Evolutionary conservation across 2,113 vertebrate species (phyloP), one percentile per base, ranked within the genome.

Genomic region (Corythaeola cristata): DNA sequence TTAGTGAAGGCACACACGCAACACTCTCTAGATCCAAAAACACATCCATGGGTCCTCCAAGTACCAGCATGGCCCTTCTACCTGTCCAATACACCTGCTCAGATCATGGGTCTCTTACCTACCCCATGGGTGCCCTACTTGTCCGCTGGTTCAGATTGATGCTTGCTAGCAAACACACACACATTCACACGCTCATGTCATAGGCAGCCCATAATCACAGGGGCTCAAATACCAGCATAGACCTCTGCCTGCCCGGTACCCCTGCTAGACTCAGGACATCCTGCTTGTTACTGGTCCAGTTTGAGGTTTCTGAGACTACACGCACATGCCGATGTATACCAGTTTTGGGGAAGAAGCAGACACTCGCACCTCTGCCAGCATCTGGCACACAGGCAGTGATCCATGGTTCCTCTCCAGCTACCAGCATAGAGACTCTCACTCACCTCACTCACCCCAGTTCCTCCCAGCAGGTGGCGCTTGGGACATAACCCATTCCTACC

Each of bases 311-410:
- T 62, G 35, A 35, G 55, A 33, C 8, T 35, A 22, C 35, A 30
- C 7, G 5, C 32, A 22, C 11, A 8, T 4, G 6, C 22, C 2
- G 0, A 37, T 0, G 4, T 11, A 35, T 2, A 50, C 11, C 22
- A 27, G 8, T 6, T 58, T 67, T 62, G 26, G 11, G 7, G 8
- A 47, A 71, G 16, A 27, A 33, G 24, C 18, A 58, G 41, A 37
- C 17, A 35, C 5, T 66, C 9, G 3, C 35, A 50, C 0, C 0
- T 32, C 10, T 1, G 1, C 33, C 32, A 67, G 8, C 28, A 23
- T 45, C 33, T 2, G 1, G 9, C 21, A 23, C 14, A 5, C 0
- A 2, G 45, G 13, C 52, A 52, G 68, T 74, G n/a, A 55, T 9
- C 0, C 1, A 9, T 26, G 6, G 10, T 56, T 12, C 1, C 0